Base-by-base conservation (phyloP, 64 coral and sea anemone genomes). In the Platygyra sinensis region DNA sequence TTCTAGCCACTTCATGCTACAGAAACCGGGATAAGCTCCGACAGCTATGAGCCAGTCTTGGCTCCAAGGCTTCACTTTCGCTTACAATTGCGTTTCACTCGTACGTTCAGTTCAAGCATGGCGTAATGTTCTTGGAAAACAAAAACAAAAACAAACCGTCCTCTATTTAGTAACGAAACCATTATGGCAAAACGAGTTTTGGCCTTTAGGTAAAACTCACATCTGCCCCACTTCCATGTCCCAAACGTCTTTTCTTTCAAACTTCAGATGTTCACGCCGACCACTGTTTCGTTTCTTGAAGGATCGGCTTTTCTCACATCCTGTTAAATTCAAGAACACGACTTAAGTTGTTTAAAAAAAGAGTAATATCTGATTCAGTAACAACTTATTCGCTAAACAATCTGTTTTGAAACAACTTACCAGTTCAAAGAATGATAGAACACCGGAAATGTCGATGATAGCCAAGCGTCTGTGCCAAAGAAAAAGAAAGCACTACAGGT, bases 221-320 rank as follows among this genome's bases (percentile, higher is more conserved):
- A 27, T 92, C 87, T 30, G 96, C 96, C 96, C n/a, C 96, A 98
- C 63, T 98, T 98, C n/a, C 96, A 98, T 98, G 60, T 98, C 96
- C 97, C 97, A 96, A 4, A 99, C 97, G 55, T 99, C 97, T 86
- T 99, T 99, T 3, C 97, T 92, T 60, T 99, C 97, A 88, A 99
- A 99, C 63, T 99, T 99, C 76, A 99, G 39, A 86, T n/a, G 94
- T 61, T 99, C 97, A 16, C n/a, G n/a, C 97, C 97, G 24, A 95
- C 83, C 33, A 92, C 89, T 46, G 80, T 89, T 69, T 96, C 94
- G 24, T 99, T 99, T 52, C 75, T 95, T 42, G 76, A 86, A 0
- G 88, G 87, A 65, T 99, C 97, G 14, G 87, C 93, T 75, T 91
- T 91, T 54, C 86, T 89, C 31, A 86, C 90, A 73, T 99, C 97